Percentiles rank a stretch among this genome's conserved stretches.
Evolutionary conservation across 2,888 invertebrate species (phyloP).

Genomic region (Aporophyla nigra): DNA sequence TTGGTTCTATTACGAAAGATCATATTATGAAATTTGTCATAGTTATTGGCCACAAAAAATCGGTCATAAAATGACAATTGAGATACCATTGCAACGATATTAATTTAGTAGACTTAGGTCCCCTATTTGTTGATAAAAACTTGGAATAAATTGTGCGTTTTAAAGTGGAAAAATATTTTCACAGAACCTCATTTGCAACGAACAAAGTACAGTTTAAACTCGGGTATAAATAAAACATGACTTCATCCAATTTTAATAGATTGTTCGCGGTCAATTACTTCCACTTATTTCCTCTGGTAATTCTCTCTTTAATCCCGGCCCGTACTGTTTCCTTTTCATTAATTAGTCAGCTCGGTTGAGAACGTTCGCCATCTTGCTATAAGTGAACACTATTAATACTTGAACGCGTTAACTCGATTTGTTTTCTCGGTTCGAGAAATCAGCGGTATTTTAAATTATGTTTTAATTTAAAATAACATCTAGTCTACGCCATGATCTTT

Average conservation of each 20-base stretch:
- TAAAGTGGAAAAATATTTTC: neutral
- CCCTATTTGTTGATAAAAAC: neutral
- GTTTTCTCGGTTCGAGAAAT: slow-evolving; percentile 1
- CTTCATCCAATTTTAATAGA: slow-evolving; percentile 39
- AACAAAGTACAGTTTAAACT: neutral
- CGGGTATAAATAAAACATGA: slow-evolving; percentile 21
- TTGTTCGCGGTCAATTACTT: slow-evolving; percentile 49
- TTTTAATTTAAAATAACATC: neutral
- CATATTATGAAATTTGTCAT: neutral
- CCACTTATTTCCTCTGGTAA: slow-evolving; percentile 38
- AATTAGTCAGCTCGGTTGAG: slow-evolving; percentile 40
- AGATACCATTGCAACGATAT: neutral
- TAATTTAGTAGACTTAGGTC: neutral
- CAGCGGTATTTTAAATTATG: neutral
- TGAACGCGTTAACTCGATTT: slow-evolving; percentile 31
- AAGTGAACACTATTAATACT: slow-evolving; percentile 49
- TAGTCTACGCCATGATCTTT: neutral
- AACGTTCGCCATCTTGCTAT: slow-evolving; percentile 44
- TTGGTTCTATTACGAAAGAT: neutral
- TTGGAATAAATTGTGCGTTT: neutral
- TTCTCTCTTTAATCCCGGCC: slow-evolving; percentile 35
- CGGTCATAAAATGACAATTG: neutral
- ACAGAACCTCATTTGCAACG: neutral
- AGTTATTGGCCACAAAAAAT: neutral
- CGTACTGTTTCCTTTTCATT: slow-evolving; percentile 58